A percentile compares a stretch with the other conserved stretches of the same genome.
These are phyloP conservation scores for Lysandra bellargus DNA, from an alignment of 2,888 invertebrate genomes.

Conservation along the genomic window DNA sequence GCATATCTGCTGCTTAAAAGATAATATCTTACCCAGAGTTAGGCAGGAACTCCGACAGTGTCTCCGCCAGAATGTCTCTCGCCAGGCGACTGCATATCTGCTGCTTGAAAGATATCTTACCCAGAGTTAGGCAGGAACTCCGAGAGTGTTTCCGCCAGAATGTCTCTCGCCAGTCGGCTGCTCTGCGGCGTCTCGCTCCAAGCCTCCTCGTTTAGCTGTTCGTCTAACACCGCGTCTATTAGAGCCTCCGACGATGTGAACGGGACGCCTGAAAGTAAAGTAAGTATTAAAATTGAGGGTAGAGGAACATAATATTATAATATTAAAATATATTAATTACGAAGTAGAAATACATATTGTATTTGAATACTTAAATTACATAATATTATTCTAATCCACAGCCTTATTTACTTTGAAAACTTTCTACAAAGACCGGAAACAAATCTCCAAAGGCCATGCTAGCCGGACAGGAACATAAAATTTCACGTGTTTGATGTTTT, in stretches of 20 bases:
- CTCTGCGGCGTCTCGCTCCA: conserved; percentile 63
- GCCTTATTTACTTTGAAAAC: no score
- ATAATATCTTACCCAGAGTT: conserved; percentile 49
- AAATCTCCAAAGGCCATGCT: no score
- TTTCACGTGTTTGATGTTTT: no score
- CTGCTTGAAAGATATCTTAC: conserved; percentile 47
- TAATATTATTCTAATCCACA: no score
- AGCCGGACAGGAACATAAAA: no score
- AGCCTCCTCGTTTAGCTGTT: conserved; percentile 83
- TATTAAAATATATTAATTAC: no score
- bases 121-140: conserved; percentile 56
- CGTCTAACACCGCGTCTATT: conserved; percentile 86
- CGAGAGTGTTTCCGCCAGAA: conserved; percentile 61
- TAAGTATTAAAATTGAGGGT: not conserved
- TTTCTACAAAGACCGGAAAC: no score
- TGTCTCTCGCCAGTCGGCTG: conserved; percentile 60
- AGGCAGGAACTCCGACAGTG: conserved; percentile 57
- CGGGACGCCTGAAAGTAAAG: conserved; percentile 73
- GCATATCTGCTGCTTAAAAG: no score
- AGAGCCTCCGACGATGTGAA: conserved; percentile 86
- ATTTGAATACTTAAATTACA: no score
- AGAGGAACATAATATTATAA: no score
- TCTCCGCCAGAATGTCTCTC: conserved; percentile 64
- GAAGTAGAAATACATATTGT: no score
- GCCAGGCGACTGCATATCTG: conserved; percentile 56